These are phyloP conservation scores for Callosobruchus maculatus DNA, from an alignment of 2,888 invertebrate genomes.

Conservation along the genomic window DNA sequence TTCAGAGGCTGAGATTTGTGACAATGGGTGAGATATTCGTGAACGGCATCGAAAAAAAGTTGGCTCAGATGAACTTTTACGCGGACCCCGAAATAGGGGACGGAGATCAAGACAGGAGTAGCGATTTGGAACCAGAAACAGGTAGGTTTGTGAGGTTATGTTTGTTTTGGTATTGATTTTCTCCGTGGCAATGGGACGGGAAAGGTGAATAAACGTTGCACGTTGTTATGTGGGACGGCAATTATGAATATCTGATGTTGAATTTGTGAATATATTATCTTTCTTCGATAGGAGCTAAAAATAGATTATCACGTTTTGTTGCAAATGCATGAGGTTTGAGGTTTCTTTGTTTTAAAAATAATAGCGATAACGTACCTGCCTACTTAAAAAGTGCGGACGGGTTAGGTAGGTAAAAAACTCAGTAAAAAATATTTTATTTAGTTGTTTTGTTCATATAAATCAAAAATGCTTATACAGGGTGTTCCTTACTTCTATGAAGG, in stretches of 20 bases:
- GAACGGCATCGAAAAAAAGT: slow-evolving; percentile 33
- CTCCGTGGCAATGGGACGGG: not conserved
- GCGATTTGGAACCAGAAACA: slow-evolving; percentile 32
- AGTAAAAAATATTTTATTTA: too few relatives aligned
- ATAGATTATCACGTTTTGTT: not conserved
- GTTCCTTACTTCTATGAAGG: too few relatives aligned
- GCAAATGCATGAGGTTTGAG: too few relatives aligned
- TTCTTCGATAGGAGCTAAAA: not conserved
- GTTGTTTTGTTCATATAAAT: too few relatives aligned
- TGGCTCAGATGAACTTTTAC: slow-evolving; percentile 33
- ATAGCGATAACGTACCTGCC: too few relatives aligned
- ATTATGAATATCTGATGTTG: not conserved
- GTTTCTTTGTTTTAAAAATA: too few relatives aligned
- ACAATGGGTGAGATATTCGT: slow-evolving; percentile 19
- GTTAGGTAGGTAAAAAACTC: too few relatives aligned
- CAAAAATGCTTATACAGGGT: too few relatives aligned
- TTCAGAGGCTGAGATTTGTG: not conserved
- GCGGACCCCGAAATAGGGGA: slow-evolving; percentile 34
- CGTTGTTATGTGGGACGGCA: not conserved
- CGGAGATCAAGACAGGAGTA: slow-evolving; percentile 23
- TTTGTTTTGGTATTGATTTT: slow-evolving; percentile 15
- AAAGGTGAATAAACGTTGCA: not conserved
- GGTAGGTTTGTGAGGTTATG: slow-evolving; percentile 31
- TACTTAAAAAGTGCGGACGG: too few relatives aligned
- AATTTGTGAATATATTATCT: not conserved